Percentiles rank a stretch among this genome's conserved stretches.
phyloP scores from a whole-genome alignment of 2,888 invertebrate species.

The Julus scanicus region DNA sequence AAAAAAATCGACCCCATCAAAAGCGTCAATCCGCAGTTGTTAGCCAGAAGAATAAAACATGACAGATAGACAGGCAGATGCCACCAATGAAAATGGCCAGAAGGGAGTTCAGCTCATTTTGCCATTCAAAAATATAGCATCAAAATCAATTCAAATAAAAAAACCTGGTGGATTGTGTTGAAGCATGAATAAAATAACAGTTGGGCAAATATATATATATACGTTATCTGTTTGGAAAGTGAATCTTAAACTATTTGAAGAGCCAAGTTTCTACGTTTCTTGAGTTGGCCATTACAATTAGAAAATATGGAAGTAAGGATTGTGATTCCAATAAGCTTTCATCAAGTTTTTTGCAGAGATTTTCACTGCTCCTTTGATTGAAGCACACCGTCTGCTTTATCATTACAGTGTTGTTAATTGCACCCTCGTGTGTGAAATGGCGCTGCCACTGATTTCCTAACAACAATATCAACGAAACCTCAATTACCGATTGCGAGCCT shows the following conservation, averaged over 20 bases:
- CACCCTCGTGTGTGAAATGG: slow-evolving; percentile 43
- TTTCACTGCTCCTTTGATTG: not conserved
- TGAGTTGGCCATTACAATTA: not conserved
- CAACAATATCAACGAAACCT: slow-evolving; percentile 40
- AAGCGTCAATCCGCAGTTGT: slow-evolving; percentile 43
- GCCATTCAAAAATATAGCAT: not conserved
- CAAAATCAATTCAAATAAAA: slow-evolving; percentile 36
- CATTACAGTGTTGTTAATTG: slow-evolving; percentile 43
- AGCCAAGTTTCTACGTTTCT: not conserved
- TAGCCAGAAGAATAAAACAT: slow-evolving; percentile 41
- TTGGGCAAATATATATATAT: not conserved
- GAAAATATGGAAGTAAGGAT: not conserved
- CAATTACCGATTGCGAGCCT: slow-evolving; percentile 30
- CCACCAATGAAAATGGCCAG: slow-evolving; percentile 3
- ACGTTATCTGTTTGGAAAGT: not conserved
- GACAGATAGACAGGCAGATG: slow-evolving; percentile 10
- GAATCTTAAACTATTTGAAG: not conserved
- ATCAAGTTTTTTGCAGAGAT: not conserved
- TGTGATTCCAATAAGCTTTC: not conserved
- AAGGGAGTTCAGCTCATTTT: not conserved
- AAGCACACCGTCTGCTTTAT: slow-evolving; percentile 27
- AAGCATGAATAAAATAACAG: not conserved
- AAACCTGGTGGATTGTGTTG: not conserved
- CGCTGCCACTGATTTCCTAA: slow-evolving; percentile 41
- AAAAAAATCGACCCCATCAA: slow-evolving; percentile 3